A percentile compares a stretch with the other conserved stretches of the same genome.
phyloP scores from a whole-genome alignment of 2,797 vertebrate genomes.

The Halcyon chelicuti region DNA sequence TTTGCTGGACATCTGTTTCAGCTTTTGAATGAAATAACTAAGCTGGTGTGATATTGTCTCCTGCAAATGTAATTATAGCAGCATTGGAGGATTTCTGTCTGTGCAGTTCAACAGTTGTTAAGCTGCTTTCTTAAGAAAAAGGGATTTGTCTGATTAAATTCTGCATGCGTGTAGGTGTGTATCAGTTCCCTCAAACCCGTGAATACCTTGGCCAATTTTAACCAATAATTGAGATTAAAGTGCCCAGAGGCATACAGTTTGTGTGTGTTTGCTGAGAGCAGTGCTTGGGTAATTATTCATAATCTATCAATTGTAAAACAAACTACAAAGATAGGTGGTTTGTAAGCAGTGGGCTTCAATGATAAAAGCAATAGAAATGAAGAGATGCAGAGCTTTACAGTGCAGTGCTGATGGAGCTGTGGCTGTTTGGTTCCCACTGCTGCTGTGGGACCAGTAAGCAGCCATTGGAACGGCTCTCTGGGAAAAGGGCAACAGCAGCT shows the following conservation, averaged over 20 bases:
- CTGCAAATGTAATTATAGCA: neutral
- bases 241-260: neutral
- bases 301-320: neutral
- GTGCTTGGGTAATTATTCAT: neutral
- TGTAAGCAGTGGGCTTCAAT: neutral
- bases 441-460: neutral
- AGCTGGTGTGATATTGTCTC: neutral
- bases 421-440: neutral
- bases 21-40: neutral
- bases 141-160: neutral
- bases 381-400: neutral
- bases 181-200: neutral
- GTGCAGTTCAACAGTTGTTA: neutral
- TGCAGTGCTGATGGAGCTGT: neutral
- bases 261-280: neutral
- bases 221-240: neutral
- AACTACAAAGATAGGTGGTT: neutral
- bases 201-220: neutral
- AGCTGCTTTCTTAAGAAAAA: conserved; percentile 22
- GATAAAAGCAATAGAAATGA: neutral
- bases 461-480: neutral
- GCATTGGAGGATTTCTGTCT: neutral
- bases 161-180: neutral
- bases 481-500: neutral
- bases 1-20: neutral